Base-by-base conservation (phyloP, 2,797 vertebrate genomes). In the Ambastaia sidthimunki region DNA sequence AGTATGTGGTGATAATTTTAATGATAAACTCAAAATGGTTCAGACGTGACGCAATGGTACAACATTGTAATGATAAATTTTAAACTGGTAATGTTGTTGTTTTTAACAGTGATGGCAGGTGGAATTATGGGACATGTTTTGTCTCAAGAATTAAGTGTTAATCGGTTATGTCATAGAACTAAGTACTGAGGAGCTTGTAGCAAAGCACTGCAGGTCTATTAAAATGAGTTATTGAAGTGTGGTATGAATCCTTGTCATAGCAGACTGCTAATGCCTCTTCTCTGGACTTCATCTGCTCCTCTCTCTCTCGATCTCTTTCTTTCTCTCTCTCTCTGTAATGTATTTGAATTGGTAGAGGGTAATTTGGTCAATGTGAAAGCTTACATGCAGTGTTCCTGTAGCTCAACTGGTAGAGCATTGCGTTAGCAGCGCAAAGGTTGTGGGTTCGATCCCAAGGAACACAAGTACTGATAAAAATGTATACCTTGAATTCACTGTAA, bases 161-260 rank as follows among this genome's bases (percentile, higher is more conserved):
- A 76, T 41, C 19, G 37, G n/a, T 48, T 59, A 44, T 18, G 21
- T 31, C 2, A 69, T 5, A n/a, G 44, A 48, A 12, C 21, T 69
- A 21, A 65, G 31, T 60, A 67, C 25, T 63, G 15, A n/a, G 73
- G 41, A 71, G 59, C 9, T 75, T 71, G 62, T 72, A 19, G 37
- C 18, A 71, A 67, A 57, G 82, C 66, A 76, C 50, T 50, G 31
- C 60, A 67, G 31, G 57, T 62, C 70, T 48, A 62, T 79, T 68
- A 75, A 25, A 6, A 48, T 76, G 76, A 84, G 78, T 68, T 68
- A 82, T 66, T 70, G 21, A 70, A 76, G 50, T 69, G 73, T 59
- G 57, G 31, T 63, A 31, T 82, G 63, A 85, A 76, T 70, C 28
- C 69, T 60, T 60, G 37, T 73, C 55, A 60, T 12, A 60, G 55